Evolutionary conservation across 2,888 invertebrate genomes (phyloP).

Genomic region (Saturnia japonica): DNA sequence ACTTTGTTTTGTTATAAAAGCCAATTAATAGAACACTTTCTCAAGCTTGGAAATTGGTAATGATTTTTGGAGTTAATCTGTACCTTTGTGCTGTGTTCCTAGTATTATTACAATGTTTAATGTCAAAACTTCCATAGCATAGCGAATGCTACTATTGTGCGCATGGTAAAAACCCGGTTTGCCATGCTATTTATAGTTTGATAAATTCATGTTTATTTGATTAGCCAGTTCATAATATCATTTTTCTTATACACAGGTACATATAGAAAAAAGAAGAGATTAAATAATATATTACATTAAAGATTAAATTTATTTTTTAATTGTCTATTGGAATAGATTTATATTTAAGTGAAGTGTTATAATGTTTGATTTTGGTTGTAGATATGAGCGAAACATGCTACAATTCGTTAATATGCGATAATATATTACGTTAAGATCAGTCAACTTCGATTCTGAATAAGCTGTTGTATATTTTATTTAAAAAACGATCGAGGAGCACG

Average conservation of each 20-base stretch:
- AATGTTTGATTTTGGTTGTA: not conserved
- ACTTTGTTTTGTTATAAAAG: conserved; percentile 4
- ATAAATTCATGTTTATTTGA: not conserved
- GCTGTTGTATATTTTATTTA: conserved; percentile 2
- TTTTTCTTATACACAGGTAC: too few species aligned
- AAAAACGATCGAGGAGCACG: conserved; percentile 41
- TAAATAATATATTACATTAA: too few species aligned
- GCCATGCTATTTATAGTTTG: not conserved
- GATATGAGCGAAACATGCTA: too few species aligned
- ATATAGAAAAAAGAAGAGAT: too few species aligned
- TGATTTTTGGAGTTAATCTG: not conserved
- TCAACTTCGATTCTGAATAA: conserved; percentile 8
- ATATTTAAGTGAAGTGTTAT: too few species aligned
- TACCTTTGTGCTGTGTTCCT: not conserved
- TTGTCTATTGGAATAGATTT: too few species aligned
- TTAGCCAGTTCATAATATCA: too few species aligned
- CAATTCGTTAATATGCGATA: not conserved
- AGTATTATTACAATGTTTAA: not conserved
- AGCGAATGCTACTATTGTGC: not conserved
- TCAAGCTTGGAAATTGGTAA: not conserved
- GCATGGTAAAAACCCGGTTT: not conserved
- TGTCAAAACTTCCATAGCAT: not conserved
- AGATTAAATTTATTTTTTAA: too few species aligned
- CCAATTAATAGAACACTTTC: not conserved
- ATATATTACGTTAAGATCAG: not conserved